A percentile compares a stretch with the other conserved stretches of the same genome.
Evolutionary conservation across 2,888 invertebrate genomes (phyloP).

Genomic region (Andricus curvator): DNA sequence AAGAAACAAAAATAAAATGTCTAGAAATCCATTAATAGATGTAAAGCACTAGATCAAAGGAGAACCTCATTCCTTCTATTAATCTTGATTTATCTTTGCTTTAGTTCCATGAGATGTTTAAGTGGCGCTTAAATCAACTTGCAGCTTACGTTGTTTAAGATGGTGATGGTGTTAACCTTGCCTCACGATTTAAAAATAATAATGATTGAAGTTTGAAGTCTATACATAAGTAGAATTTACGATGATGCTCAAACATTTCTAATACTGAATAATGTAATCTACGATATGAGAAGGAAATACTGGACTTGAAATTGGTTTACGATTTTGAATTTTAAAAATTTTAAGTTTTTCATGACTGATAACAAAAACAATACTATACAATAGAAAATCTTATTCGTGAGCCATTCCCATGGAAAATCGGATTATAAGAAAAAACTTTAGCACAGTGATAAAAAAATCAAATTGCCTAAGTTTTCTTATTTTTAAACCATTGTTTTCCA

Average conservation of each 20-base stretch:
- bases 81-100: slow-evolving; percentile 16
- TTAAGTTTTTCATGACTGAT: too few species aligned
- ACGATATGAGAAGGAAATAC: not conserved
- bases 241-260: not conserved
- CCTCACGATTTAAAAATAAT: slow-evolving; percentile 4
- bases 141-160: not conserved
- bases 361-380: too few species aligned
- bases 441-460: too few species aligned
- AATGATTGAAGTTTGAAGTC: not conserved
- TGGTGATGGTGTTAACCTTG: slow-evolving; percentile 25
- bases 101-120: slow-evolving; percentile 1
- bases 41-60: not conserved
- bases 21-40: not conserved
- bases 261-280: not conserved
- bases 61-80: not conserved
- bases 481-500: too few species aligned
- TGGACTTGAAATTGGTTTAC: not conserved
- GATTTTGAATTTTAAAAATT: too few species aligned
- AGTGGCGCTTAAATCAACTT: slow-evolving; percentile 16
- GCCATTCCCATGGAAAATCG: too few species aligned
- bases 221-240: not conserved
- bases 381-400: too few species aligned
- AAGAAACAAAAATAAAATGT: not conserved
- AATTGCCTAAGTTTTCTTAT: too few species aligned
- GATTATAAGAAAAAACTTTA: too few species aligned